phyloP scores from a whole-genome alignment of 2,888 invertebrate genomes.

The Gastrophysa polygoni region DNA sequence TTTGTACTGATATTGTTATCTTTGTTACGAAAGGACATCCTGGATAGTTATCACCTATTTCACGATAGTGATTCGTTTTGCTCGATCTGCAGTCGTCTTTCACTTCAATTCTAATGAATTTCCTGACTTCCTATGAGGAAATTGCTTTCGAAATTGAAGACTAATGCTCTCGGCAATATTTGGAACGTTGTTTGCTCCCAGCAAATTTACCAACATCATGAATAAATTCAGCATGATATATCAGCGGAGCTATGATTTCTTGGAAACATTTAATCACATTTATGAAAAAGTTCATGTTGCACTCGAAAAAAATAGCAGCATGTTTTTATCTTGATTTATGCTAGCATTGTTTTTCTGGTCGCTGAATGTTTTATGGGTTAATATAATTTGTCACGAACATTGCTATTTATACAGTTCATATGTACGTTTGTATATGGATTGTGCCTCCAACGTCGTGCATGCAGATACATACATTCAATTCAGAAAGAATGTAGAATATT shows the following conservation, averaged over 20 bases:
- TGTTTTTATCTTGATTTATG: conserved; percentile 16
- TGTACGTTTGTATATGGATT: not conserved
- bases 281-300: conserved; percentile 13
- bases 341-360: conserved; percentile 2
- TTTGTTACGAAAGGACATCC: too few species aligned
- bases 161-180: not conserved
- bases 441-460: too few species aligned
- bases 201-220: not conserved
- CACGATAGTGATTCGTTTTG: not conserved
- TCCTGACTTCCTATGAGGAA: not conserved
- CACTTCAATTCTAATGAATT: not conserved
- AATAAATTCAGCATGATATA: not conserved
- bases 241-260: conserved; percentile 1
- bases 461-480: too few species aligned
- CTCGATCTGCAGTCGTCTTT: not conserved
- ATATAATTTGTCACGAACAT: conserved; percentile 18
- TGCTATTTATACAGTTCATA: not conserved
- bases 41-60: not conserved
- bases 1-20: too few species aligned
- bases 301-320: conserved; percentile 5
- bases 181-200: not conserved
- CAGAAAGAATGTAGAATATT: too few species aligned
- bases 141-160: not conserved
- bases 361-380: conserved; percentile 9
- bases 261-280: conserved; percentile 12